Percentiles rank a stretch among this genome's conserved stretches.
Evolutionary conservation across 2,113 vertebrate genomes (phyloP).

Genomic region (Oxygymnocypris stewartii): DNA sequence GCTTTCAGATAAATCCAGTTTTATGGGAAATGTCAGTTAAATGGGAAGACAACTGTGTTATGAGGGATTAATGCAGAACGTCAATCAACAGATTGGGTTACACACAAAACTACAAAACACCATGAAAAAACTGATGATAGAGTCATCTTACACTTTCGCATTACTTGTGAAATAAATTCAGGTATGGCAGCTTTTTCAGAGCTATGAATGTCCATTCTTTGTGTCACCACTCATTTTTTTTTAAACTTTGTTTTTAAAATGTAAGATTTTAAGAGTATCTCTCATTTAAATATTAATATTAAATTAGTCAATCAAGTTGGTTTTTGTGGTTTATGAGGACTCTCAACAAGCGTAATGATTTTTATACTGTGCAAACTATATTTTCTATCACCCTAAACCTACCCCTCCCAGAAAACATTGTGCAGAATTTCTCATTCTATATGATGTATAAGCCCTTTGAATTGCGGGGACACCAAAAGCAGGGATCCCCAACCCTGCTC

Average conservation of each 20-base stretch:
- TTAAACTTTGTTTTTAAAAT: background rate
- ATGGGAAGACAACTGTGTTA: constrained; percentile 52
- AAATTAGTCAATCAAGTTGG: no score
- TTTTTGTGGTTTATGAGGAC: no score
- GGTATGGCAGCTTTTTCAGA: constrained; percentile 3
- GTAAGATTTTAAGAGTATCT: background rate
- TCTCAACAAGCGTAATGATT: no score
- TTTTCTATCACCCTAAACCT: no score
- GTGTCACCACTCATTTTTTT: no score
- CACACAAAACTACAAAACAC: constrained; percentile 52
- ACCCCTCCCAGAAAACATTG: no score
- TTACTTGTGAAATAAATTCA: constrained; percentile 33
- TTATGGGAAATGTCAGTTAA: no score
- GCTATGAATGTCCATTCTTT: background rate
- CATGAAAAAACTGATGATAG: background rate
- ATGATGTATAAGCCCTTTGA: no score
- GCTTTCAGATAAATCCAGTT: constrained; percentile 16
- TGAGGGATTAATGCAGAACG: constrained; percentile 50
- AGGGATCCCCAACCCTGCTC: no score
- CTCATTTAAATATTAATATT: background rate
- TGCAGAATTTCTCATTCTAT: no score
- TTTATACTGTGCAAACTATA: no score
- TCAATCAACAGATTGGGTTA: constrained; percentile 53
- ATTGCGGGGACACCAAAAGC: no score
- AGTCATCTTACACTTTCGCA: constrained; percentile 12